These are phyloP conservation scores for Chaetogeoica ovagalla DNA, from an alignment of 2,888 invertebrate species.

Conservation along the genomic window DNA sequence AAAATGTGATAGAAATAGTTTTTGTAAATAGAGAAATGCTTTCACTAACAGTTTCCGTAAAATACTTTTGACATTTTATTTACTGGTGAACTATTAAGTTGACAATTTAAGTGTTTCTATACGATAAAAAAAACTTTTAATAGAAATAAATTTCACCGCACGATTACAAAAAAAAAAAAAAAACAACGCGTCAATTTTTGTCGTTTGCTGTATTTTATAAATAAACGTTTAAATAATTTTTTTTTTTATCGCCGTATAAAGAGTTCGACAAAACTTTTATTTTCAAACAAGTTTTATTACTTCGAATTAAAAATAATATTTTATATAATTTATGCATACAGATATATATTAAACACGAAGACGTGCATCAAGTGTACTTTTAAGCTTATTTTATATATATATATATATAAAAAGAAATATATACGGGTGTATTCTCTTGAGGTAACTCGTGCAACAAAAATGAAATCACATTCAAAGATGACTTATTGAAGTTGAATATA, in stretches of 20 bases:
- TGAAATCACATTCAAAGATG: not conserved
- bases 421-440: not conserved
- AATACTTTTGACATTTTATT: conserved; percentile 20
- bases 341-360: no score
- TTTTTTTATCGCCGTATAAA: conserved; percentile 3
- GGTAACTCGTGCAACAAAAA: not conserved
- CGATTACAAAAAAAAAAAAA: not conserved
- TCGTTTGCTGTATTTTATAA: conserved; percentile 21
- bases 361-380: not conserved
- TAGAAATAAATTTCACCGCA: conserved; percentile 24
- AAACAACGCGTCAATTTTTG: conserved; percentile 19
- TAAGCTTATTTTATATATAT: not conserved
- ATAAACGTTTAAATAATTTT: not conserved
- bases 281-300: not conserved
- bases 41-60: conserved; percentile 13
- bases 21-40: conserved; percentile 13
- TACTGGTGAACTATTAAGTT: conserved; percentile 28
- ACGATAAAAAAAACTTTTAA: conserved; percentile 17
- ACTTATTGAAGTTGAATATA: no score
- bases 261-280: conserved; percentile 14
- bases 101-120: conserved; percentile 30
- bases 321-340: not conserved
- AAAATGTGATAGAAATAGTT: not conserved
- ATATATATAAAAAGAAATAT: no score
- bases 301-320: not conserved